phyloP scores from a whole-genome alignment of 2,888 invertebrate species.

The Chrysolina americana region DNA sequence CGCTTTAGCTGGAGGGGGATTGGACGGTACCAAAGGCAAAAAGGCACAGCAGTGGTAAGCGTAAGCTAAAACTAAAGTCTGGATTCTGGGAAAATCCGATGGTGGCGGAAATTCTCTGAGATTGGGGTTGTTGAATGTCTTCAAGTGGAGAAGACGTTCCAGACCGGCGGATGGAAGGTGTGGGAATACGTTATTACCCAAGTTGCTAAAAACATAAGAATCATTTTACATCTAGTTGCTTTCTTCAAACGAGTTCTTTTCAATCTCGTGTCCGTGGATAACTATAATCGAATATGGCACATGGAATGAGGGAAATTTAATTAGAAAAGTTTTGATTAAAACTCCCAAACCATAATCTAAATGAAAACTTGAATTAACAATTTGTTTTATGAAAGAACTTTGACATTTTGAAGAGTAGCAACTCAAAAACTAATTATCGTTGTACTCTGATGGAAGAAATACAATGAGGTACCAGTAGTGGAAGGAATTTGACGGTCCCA shows the following conservation, averaged over 20 bases:
- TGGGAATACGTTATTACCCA: conserved; percentile 91
- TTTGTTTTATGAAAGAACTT: no score
- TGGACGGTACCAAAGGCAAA: conserved; percentile 76
- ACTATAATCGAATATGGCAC: no score
- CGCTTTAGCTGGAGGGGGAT: conserved; percentile 71
- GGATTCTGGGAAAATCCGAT: conserved; percentile 87
- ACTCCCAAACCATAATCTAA: no score
- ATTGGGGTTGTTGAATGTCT: conserved; percentile 93
- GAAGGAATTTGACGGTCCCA: no score
- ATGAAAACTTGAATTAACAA: no score
- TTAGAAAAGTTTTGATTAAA: no score
- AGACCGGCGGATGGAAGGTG: conserved; percentile 87
- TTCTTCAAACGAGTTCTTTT: no score
- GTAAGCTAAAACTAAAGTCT: conserved; percentile 89
- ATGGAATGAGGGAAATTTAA: no score
- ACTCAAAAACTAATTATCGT: no score
- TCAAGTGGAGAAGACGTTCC: conserved; percentile 84
- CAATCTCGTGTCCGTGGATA: no score
- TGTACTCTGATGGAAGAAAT: not conserved
- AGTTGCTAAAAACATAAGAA: conserved; percentile 76
- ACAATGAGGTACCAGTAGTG: not conserved
- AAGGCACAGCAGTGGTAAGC: conserved; percentile 98
- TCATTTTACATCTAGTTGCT: no score
- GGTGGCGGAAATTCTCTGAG: conserved; percentile 90
- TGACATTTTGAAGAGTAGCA: no score